Evolutionary conservation across 1,140 invertebrate species (phyloP).

Genomic region (Agraylea sexmaculata): DNA sequence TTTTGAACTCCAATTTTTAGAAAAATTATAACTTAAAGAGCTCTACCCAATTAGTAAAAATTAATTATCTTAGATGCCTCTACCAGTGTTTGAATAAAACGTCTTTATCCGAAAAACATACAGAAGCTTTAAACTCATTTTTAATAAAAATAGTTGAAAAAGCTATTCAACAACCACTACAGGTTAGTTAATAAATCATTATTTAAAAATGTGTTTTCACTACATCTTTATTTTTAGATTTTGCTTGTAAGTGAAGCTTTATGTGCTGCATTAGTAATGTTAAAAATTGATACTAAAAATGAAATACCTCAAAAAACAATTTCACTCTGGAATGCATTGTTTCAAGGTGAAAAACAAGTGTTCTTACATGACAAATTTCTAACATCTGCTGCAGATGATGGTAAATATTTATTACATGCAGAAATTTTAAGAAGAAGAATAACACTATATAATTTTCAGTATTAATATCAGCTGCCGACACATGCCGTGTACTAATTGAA

Average conservation of each 20-base stretch:
- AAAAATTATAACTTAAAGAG: conserved; percentile 70
- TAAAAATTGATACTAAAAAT: conserved; percentile 52
- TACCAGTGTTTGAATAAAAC: conserved; percentile 47
- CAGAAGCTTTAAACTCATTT: conserved; percentile 41
- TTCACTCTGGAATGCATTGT: conserved; percentile 54
- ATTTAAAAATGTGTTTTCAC: conserved; percentile 3
- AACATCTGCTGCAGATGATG: conserved; percentile 53
- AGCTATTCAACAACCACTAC: conserved; percentile 51
- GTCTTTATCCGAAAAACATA: conserved; percentile 34
- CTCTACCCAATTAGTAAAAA: conserved; percentile 62
- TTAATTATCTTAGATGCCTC: conserved; percentile 66
- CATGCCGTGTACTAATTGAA: conserved; percentile 35
- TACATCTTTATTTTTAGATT: conserved; percentile 19
- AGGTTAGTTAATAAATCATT: conserved; percentile 29
- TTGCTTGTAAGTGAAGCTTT: conserved; percentile 66
- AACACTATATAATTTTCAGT: conserved; percentile 20
- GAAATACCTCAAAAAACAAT: conserved; percentile 35
- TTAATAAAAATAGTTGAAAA: conserved; percentile 59
- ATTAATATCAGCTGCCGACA: conserved; percentile 35
- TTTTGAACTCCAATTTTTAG: conserved; percentile 26
- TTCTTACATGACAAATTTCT: conserved; percentile 78
- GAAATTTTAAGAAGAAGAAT: conserved; percentile 3
- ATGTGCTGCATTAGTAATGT: conserved; percentile 58
- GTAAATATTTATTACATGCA: conserved; percentile 22
- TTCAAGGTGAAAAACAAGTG: conserved; percentile 63